Evolutionary conservation across 2,888 invertebrate species (phyloP).

Genomic region (Venustoraphidia nigricollis): DNA sequence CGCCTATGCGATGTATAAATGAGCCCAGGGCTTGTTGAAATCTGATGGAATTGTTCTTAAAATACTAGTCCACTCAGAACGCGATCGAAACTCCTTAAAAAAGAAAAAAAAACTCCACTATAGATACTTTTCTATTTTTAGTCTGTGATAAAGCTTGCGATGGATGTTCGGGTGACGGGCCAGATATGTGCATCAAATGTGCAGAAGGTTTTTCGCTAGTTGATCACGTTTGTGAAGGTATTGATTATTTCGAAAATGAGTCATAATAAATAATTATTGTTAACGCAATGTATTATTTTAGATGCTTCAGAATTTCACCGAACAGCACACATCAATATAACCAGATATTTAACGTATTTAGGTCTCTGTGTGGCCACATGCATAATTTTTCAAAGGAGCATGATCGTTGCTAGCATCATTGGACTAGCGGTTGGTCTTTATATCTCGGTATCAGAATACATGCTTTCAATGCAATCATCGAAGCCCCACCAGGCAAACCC

Average conservation of each 20-base stretch:
- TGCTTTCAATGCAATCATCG: conserved; percentile 23
- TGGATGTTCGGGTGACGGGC: conserved; percentile 77
- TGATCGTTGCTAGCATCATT: conserved; percentile 58
- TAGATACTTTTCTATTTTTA: conserved; percentile 11
- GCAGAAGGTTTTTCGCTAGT: conserved; percentile 53
- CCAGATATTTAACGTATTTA: conserved; percentile 69
- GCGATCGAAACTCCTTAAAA: neutral
- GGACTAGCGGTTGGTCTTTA: conserved; percentile 68
- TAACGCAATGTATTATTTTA: conserved; percentile 15
- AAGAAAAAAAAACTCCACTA: neutral
- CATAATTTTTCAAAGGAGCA: conserved; percentile 71
- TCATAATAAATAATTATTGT: neutral
- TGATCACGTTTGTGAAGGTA: conserved; percentile 63
- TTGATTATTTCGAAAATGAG: neutral
- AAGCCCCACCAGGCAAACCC: too few species aligned
- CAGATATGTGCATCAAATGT: conserved; percentile 79
- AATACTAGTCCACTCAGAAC: neutral
- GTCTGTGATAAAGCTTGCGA: conserved; percentile 73
- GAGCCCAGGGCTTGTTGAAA: too few species aligned
- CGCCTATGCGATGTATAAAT: too few species aligned
- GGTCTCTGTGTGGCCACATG: conserved; percentile 73
- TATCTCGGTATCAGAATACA: conserved; percentile 75
- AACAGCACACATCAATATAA: conserved; percentile 40
- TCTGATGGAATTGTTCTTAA: too few species aligned
- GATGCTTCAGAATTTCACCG: conserved; percentile 33